Evolutionary conservation across 92 coral and sea anemone genomes (phyloP), one percentile per base, ranked within the genome.

Genomic region (Micromussa lordhowensis): DNA sequence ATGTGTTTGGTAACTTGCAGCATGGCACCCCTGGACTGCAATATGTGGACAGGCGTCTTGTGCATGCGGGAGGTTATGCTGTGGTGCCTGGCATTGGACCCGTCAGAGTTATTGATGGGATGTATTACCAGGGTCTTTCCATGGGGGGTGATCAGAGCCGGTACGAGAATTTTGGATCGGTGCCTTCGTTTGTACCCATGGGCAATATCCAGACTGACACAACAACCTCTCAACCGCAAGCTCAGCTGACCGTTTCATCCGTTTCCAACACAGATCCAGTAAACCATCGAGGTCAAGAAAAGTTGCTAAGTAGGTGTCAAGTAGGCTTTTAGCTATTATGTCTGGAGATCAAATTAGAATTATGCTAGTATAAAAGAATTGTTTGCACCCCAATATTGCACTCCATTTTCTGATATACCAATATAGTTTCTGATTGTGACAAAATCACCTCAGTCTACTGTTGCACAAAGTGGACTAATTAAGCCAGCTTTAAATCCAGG

Each of bases 51-150:
- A 91, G 99, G 44, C 88, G 88, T 1, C 69, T 91, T 51, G 61
- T 93, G 26, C 95, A 86, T 17, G 93, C 93, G 21, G 96, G 94
- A 13, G 85, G 85, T 26, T 91, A 93, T 85, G 95, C 98, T 32
- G 92, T 95, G 11, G 55, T 95, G 4, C 98, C 98, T 16, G 96
- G 98, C 21, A 89, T 95, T 35, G 98, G 98, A n/a, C 95, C 96
- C 29, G 96, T 95, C 73, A 86, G 95, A 86, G 93, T 95, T 28
- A 81, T 86, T 49, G 94, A 94, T 61, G 96, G 98, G 51, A 83
- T 95, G 96, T 95, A 91, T 94, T 95, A 87, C 86, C 88, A 93
- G 66, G 90, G 88, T 58, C 86, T 95, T 82, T 94, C 98, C 92
- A 83, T 94, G 94, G 98, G 98, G 73, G 92, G 84, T 35, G 98